These are phyloP conservation scores for Portunus trituberculatus DNA, from an alignment of 1,140 invertebrate species.

Conservation along the genomic window DNA sequence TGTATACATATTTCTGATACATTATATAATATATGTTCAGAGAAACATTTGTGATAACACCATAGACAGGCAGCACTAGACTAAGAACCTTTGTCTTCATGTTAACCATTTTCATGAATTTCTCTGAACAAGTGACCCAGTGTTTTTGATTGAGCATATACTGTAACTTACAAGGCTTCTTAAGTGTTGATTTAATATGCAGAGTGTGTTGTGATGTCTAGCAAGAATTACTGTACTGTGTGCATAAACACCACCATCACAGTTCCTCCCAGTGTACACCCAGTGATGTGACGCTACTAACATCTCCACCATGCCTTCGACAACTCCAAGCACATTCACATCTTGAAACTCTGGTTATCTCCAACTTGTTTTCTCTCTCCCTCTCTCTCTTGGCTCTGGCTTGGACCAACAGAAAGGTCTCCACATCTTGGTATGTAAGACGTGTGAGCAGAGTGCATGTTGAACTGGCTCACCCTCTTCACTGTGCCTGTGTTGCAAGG, in stretches of 20 bases:
- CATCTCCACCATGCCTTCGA: neutral
- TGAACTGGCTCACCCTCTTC: slow-evolving; percentile 15
- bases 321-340: neutral
- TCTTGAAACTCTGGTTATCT: neutral
- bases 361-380: slow-evolving; percentile 10
- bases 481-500: slow-evolving; percentile 23
- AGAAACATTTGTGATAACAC: neutral
- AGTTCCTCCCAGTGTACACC: neutral
- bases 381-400: slow-evolving; percentile 24
- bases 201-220: neutral
- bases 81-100: neutral
- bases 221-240: neutral
- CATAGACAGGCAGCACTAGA: neutral
- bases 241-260: neutral
- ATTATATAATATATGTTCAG: slow-evolving; percentile 1
- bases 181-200: neutral
- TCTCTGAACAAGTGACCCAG: neutral
- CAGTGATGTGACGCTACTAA: neutral
- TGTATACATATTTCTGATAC: neutral
- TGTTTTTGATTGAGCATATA: neutral
- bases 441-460: slow-evolving; percentile 60
- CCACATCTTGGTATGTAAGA: slow-evolving; percentile 69
- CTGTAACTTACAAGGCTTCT: neutral
- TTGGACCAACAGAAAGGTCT: slow-evolving; percentile 66
- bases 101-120: neutral